Conservation (phyloP, 2,888 invertebrate genomes). For the Camponotus fellah region DNA sequence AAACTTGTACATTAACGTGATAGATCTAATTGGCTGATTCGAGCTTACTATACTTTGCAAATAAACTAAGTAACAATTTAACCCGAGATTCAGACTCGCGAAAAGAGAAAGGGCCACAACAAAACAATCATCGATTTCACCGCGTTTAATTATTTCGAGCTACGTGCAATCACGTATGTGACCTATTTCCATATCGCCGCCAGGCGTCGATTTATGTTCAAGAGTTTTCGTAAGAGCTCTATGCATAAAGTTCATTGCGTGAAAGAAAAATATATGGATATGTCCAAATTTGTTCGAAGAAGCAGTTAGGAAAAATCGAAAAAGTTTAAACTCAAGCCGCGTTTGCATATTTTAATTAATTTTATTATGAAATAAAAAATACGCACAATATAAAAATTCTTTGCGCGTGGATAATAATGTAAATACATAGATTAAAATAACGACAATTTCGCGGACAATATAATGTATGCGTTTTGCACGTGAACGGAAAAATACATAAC, state of each 20-base stretch:
- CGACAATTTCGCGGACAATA: not conserved
- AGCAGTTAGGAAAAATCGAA: not conserved
- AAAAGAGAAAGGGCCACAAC: conserved; percentile 15
- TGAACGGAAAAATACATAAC: not conserved
- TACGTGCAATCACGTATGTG: conserved; percentile 49
- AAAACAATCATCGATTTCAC: conserved; percentile 45
- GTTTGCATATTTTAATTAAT: conserved; percentile 4
- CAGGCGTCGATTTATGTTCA: conserved; percentile 3
- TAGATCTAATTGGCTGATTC: not conserved
- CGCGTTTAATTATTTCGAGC: conserved; percentile 47
- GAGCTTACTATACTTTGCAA: not conserved
- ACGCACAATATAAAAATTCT: not conserved
- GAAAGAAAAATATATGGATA: not conserved
- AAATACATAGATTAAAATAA: not conserved
- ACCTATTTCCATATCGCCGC: conserved; percentile 22
- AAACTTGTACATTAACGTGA: not conserved
- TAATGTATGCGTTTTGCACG: not conserved
- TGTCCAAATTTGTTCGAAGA: not conserved
- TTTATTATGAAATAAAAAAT: not conserved
- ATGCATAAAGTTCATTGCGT: not conserved
- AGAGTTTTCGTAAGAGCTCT: not conserved
- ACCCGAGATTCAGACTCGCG: not conserved
- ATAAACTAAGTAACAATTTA: not conserved
- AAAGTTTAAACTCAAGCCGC: not conserved
- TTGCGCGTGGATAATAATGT: not conserved